Evolutionary conservation across 2,888 invertebrate species (phyloP), one percentile per base, ranked within the genome.

Genomic region (Apomyelois bistriatella): DNA sequence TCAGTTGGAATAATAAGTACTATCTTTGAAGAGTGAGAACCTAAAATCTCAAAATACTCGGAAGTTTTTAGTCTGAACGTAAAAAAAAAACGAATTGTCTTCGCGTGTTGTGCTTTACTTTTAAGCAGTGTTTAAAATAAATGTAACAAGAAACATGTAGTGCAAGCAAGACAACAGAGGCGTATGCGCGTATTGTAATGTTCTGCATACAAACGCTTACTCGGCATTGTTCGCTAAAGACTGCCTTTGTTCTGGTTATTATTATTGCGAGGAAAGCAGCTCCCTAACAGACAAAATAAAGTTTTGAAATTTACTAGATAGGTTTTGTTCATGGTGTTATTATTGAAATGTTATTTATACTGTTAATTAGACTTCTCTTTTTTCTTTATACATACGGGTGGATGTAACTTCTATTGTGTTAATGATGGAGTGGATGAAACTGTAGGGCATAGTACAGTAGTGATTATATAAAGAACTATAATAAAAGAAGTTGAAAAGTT

Each of bases 141-240:
- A 32, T 15, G 46, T 15, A 46, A 9, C 16, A 46, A 46, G 15
- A 16, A 35, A 15, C 28, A 42, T 15, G 15, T 15, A 13, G 4
- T 5, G 46, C 1, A 28, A 28, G 28, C n/a, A n/a, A n/a, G 2
- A 5, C 37, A 38, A 40, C 9, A 40, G 46, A 46, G 32, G 46
- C 46, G 32, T 32, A 10, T 15, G 13, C 46, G 46, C 43, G 43
- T 32, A 46, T 46, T 46, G 35, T 32, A 46, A 46, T 46, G 46
- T 9, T 32, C 46, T 46, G 46, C 32, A 46, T 46, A 46, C 35
- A 41, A 13, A n/a, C 32, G 9, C 5, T n/a, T n/a, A 5, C 32
- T 16, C 13, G 32, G 15, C 46, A 32, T 46, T 46, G 46, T 46
- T 46, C 3, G 46, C 16, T 32, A 15, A 46, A 30, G 46, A 32